These are phyloP conservation scores for Glyphotaelius pellucidus DNA, from an alignment of 2,888 invertebrate species.

Conservation along the genomic window DNA sequence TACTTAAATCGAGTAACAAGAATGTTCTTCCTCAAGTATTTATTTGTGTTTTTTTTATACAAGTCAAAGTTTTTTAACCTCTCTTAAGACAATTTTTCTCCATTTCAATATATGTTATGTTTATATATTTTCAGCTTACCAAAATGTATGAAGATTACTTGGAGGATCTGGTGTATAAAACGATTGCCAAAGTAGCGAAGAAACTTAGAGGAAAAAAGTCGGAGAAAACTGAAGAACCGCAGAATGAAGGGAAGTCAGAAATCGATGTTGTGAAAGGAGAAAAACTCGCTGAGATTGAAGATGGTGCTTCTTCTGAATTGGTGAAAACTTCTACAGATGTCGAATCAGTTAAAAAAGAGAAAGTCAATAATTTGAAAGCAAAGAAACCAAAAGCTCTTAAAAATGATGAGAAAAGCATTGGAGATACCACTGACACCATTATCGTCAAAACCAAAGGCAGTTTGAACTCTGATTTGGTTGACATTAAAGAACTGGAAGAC, in stretches of 20 bases:
- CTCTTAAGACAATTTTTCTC: background rate
- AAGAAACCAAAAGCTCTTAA: background rate
- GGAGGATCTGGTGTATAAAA: constrained; percentile 79
- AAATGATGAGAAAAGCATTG: background rate
- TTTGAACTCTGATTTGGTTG: background rate
- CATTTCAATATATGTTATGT: background rate
- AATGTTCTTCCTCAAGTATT: background rate
- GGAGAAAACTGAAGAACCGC: background rate
- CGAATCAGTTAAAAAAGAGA: background rate
- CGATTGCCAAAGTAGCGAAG: constrained; percentile 72
- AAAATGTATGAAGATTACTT: constrained; percentile 87
- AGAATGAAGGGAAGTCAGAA: constrained; percentile 5
- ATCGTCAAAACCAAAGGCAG: constrained; percentile 59
- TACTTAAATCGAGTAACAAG: too few species aligned
- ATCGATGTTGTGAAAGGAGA: background rate
- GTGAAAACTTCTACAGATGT: background rate
- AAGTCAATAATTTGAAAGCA: background rate
- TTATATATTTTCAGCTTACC: constrained; percentile 77
- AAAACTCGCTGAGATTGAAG: constrained; percentile 51
- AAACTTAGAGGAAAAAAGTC: constrained; percentile 60
- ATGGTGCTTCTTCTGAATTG: constrained; percentile 39
- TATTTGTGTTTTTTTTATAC: background rate
- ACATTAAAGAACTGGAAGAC: background rate
- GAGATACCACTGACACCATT: constrained; percentile 43
- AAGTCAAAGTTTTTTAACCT: background rate